Percentiles rank a stretch among this genome's conserved stretches.
Evolutionary conservation across 1,140 invertebrate species (phyloP).

Genomic region (Pollicipes pollicipes): DNA sequence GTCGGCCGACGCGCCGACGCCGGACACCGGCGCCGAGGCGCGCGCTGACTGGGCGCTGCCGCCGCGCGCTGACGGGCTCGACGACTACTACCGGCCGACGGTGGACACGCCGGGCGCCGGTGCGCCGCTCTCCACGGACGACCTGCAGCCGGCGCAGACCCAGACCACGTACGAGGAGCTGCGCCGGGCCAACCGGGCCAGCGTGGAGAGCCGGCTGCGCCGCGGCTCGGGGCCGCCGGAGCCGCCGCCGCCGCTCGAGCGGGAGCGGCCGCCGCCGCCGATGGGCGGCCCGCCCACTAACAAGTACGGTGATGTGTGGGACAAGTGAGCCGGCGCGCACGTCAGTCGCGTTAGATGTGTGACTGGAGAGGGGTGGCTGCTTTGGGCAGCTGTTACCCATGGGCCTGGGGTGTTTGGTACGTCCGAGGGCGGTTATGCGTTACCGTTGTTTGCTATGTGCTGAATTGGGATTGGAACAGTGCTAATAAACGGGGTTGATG

Average conservation of each 20-base stretch:
- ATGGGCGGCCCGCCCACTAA: background rate
- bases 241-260: background rate
- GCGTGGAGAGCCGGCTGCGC: background rate
- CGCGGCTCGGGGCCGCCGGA: background rate
- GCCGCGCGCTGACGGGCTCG: conserved; percentile 4
- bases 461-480: too few relatives aligned
- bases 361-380: too few relatives aligned
- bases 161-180: conserved; percentile 7
- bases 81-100: conserved; percentile 7
- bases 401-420: too few relatives aligned
- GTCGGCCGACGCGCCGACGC: background rate
- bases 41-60: background rate
- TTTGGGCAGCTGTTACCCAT: too few relatives aligned
- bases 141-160: background rate
- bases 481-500: too few relatives aligned
- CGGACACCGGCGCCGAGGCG: background rate
- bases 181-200: background rate
- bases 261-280: too few relatives aligned
- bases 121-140: background rate
- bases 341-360: too few relatives aligned
- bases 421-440: too few relatives aligned
- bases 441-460: too few relatives aligned
- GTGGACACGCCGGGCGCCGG: conserved; percentile 1
- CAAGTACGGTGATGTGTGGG: background rate
- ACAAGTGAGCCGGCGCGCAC: background rate